Conservation (phyloP, 1,140 invertebrate genomes). For the Caenorhabditis briggsae region DNA sequence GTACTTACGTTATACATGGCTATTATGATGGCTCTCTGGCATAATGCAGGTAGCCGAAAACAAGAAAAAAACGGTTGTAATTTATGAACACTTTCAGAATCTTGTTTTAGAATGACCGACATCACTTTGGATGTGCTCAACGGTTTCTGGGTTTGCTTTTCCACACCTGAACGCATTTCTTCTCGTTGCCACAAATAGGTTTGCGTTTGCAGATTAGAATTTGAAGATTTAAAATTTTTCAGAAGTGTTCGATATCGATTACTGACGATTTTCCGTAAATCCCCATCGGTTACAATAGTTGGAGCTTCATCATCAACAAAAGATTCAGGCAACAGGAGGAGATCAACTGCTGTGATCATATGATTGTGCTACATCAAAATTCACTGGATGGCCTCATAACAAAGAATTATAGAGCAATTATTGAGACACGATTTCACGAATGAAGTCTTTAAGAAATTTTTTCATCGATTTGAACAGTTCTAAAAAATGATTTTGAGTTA, state of each 20-base stretch:
- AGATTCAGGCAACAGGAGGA: too few species aligned
- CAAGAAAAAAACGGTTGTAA: background rate
- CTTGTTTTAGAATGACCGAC: background rate
- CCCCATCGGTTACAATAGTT: too few species aligned
- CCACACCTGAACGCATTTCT: background rate
- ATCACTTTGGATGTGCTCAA: background rate
- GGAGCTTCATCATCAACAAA: too few species aligned
- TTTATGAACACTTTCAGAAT: background rate
- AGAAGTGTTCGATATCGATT: background rate
- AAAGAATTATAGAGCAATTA: too few species aligned
- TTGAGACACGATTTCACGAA: too few species aligned
- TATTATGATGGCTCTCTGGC: background rate
- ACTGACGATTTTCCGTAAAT: background rate
- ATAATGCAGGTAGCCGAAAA: background rate
- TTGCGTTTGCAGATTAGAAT: background rate
- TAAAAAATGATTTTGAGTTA: too few species aligned
- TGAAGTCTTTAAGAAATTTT: too few species aligned
- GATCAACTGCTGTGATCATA: too few species aligned
- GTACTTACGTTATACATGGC: background rate
- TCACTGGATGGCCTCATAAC: too few species aligned
- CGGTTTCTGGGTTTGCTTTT: background rate
- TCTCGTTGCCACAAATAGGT: background rate
- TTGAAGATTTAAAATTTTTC: background rate
- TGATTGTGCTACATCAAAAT: too few species aligned
- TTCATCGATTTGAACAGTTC: too few species aligned